Evolutionary conservation across 2,888 invertebrate genomes (phyloP), one percentile per base, ranked within the genome.

Genomic region (Tetropium fuscum): DNA sequence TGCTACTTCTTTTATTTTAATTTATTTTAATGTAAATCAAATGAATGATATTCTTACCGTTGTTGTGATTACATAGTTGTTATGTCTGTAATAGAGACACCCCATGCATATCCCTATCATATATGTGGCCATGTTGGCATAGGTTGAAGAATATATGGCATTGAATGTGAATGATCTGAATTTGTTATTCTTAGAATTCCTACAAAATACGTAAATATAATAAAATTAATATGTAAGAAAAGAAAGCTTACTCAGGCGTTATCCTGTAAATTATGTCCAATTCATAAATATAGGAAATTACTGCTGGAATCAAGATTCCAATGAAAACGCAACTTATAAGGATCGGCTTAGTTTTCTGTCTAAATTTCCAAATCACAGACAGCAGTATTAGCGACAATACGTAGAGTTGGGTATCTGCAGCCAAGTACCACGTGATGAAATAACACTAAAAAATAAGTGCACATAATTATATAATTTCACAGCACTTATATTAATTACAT

Each of bases 371-470:
- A 25, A 75, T 66, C 0, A 76, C 13, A 20, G 68, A 68, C 13
- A 80, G 55, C 6, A 78, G 47, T n/a, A 78, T 8, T 27, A 78
- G 38, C 10, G 73, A 72, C 15, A 75, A 4, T 18, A 75, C 48
- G 61, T 78, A 80, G n/a, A 78, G 59, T 59, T 80, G 80, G 5
- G 74, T 77, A 53, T 80, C 80, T 1, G 75, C 69, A 25, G 78
- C 75, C 34, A 79, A 55, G 63, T 78, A 80, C 80, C 80, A 79
- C 1, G 74, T 73, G 20, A 76, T 78, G 51, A 74, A 74, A 32
- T 75, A 53, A 59, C 78, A 78, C 78, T 78, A 45, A 59, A 76
- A 74, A 2, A 36, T n/a, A n/a, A n/a, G n/a, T n/a, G n/a, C n/a
- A n/a, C n/a, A n/a, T n/a, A n/a, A n/a, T n/a, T n/a, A n/a, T n/a